phyloP scores from a whole-genome alignment of 2,888 invertebrate genomes.

The Thecophora atra region DNA sequence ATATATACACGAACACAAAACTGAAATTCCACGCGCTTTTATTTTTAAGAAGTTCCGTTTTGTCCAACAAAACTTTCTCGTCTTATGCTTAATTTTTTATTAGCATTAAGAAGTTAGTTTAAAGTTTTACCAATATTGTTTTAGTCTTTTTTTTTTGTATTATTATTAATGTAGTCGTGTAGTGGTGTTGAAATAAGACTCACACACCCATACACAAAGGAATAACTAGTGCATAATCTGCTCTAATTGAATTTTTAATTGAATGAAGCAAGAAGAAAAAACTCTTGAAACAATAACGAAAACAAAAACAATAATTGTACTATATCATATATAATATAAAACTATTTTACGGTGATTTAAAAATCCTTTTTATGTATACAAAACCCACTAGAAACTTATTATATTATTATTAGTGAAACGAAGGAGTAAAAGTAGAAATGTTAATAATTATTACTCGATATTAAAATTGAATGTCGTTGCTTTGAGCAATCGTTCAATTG shows the following conservation, averaged over 20 bases:
- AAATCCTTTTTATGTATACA: constrained; percentile 22
- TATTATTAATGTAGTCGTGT: not conserved
- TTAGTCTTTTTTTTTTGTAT: constrained; percentile 7
- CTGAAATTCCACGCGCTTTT: constrained; percentile 50
- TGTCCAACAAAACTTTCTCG: constrained; percentile 31
- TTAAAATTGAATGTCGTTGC: constrained; percentile 12
- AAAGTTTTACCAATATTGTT: constrained; percentile 17
- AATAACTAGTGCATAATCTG: too few species aligned
- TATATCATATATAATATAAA: not conserved
- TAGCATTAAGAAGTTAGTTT: constrained; percentile 36
- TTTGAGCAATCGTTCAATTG: constrained; percentile 1
- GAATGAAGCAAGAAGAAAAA: not conserved
- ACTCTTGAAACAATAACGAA: constrained; percentile 11
- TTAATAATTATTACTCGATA: constrained; percentile 9
- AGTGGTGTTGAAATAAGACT: too few species aligned
- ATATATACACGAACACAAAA: constrained; percentile 42
- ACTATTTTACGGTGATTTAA: constrained; percentile 33
- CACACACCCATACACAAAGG: too few species aligned
- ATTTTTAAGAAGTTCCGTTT: constrained; percentile 41
- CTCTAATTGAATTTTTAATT: too few species aligned
- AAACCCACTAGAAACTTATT: constrained; percentile 13
- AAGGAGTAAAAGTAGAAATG: not conserved
- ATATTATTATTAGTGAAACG: constrained; percentile 30
- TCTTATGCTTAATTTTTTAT: constrained; percentile 47
- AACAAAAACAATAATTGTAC: not conserved